Evolutionary conservation across 2,888 invertebrate genomes (phyloP).

Genomic region (Cheilosia soror): DNA sequence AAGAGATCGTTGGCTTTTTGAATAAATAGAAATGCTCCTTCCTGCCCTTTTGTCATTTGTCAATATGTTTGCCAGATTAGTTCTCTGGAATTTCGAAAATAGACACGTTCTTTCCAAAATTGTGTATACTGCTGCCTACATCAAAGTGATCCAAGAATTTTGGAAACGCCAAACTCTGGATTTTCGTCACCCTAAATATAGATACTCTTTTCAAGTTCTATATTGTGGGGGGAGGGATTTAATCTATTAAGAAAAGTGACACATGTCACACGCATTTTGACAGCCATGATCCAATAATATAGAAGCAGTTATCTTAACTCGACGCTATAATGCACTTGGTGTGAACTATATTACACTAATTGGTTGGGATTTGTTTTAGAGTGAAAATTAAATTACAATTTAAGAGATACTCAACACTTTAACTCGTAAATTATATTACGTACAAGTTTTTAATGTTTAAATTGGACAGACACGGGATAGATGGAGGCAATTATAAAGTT

Average conservation of each 20-base stretch:
- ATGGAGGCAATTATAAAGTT: not conserved
- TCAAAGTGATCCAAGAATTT: not conserved
- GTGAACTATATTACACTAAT: not conserved
- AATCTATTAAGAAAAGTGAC: slow-evolving; percentile 34
- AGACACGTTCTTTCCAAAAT: slow-evolving; percentile 12
- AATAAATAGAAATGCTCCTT: not conserved
- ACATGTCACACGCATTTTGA: slow-evolving; percentile 27
- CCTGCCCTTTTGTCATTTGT: not conserved
- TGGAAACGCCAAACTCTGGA: not conserved
- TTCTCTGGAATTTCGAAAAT: slow-evolving; percentile 38
- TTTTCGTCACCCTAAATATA: not conserved
- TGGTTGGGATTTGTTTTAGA: not conserved
- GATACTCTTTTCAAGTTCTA: not conserved
- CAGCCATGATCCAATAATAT: not conserved
- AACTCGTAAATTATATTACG: not conserved
- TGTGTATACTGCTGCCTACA: not conserved
- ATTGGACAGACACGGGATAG: not conserved
- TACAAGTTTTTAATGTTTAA: not conserved
- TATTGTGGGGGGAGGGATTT: not conserved
- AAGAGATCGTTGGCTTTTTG: not conserved
- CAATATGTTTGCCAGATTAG: not conserved
- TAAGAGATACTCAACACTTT: not conserved
- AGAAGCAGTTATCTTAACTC: not conserved
- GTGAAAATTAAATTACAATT: not conserved
- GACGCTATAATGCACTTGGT: not conserved